Conservation (phyloP, 2,113 vertebrate species). For the Rostratula benghalensis region DNA sequence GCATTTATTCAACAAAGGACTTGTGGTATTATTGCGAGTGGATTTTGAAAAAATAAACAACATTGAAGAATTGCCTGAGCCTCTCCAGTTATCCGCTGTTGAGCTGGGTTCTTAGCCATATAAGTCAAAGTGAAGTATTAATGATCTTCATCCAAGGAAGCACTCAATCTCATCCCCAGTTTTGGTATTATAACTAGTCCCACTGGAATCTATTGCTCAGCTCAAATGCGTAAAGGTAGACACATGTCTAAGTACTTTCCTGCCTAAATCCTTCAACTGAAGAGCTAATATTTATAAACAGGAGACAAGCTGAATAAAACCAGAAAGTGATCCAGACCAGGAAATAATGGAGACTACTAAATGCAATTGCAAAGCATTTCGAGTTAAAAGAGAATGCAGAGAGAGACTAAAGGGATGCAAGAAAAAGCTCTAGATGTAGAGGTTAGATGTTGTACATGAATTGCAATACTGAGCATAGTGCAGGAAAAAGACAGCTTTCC, state of each 20-base stretch:
- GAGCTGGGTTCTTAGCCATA: background rate
- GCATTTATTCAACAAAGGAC: background rate
- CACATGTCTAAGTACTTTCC: background rate
- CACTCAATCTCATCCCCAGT: background rate
- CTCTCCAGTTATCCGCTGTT: background rate
- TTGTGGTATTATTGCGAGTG: background rate
- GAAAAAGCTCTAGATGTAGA: background rate
- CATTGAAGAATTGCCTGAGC: background rate
- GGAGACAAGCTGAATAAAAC: background rate
- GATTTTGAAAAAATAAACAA: background rate
- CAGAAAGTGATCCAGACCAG: background rate
- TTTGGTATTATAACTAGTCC: background rate
- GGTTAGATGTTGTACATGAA: background rate
- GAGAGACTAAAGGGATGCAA: background rate
- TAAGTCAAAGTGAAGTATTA: background rate
- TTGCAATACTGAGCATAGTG: background rate
- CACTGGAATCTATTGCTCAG: background rate
- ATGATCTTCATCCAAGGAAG: background rate
- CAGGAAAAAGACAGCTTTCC: background rate
- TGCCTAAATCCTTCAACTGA: background rate
- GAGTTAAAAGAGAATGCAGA: background rate
- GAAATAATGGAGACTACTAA: background rate
- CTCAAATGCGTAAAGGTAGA: background rate
- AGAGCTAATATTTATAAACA: background rate
- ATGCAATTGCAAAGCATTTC: background rate